Percentiles rank a stretch among this genome's conserved stretches.
These are phyloP conservation scores for Cephalophus harveyi DNA, from an alignment of 2,113 vertebrate genomes.

Conservation along the genomic window DNA sequence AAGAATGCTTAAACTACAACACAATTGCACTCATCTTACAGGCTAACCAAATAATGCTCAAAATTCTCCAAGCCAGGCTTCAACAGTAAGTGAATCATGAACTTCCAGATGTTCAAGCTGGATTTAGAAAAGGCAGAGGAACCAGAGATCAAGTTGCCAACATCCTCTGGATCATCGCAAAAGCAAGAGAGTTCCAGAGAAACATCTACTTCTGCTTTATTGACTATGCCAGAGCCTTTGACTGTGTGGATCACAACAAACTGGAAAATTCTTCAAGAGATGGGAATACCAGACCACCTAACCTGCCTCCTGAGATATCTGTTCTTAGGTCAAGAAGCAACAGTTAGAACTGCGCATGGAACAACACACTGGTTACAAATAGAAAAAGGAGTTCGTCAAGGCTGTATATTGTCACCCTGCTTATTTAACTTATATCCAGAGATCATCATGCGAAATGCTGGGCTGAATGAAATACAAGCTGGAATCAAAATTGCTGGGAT, in stretches of 20 bases:
- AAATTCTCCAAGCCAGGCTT: background rate
- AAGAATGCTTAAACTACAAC: background rate
- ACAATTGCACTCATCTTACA: background rate
- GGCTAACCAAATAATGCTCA: background rate
- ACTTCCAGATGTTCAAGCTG: background rate
- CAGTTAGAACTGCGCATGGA: background rate
- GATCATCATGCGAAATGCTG: background rate
- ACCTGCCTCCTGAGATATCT: background rate
- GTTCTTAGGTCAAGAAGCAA: background rate
- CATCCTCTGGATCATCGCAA: background rate
- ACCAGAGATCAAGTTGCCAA: background rate
- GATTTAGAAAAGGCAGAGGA: background rate
- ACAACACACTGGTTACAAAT: background rate
- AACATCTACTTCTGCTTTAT: background rate
- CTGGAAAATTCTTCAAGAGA: background rate
- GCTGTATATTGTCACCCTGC: background rate
- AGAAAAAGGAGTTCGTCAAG: background rate
- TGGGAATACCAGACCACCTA: background rate
- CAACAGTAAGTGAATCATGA: background rate
- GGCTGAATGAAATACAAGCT: background rate
- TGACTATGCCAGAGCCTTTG: background rate
- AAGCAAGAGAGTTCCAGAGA: background rate
- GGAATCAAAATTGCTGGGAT: background rate
- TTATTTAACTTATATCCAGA: background rate
- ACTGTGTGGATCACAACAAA: background rate